Conservation (phyloP, 2,113 vertebrate genomes). For the Pavo muticus region DNA sequence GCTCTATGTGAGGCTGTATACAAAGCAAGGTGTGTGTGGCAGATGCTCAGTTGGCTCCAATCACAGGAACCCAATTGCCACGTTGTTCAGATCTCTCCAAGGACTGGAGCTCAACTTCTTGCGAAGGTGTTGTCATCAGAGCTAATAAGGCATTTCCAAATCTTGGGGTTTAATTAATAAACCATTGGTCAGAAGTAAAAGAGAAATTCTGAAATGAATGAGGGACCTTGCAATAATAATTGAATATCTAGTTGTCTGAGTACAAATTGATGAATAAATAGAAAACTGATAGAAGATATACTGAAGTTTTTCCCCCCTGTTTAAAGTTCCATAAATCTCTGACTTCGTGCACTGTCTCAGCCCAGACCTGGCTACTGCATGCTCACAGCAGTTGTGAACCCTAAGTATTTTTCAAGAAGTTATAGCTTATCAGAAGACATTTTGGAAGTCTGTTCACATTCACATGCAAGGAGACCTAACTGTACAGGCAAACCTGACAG, state of each 20-base stretch:
- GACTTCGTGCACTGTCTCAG: neutral
- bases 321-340: constrained; percentile 30
- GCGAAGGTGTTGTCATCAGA: neutral
- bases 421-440: rapidly evolving
- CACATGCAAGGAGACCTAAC: neutral
- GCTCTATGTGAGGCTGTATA: neutral
- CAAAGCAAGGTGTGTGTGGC: neutral
- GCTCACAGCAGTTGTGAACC: neutral
- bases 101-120: neutral
- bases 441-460: neutral
- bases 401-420: neutral
- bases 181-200: neutral
- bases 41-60: neutral
- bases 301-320: neutral
- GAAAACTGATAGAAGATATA: neutral
- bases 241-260: neutral
- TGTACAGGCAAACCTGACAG: rapidly evolving
- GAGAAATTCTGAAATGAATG: neutral
- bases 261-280: neutral
- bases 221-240: neutral
- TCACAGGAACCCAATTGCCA: neutral
- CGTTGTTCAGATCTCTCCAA: neutral
- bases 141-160: neutral
- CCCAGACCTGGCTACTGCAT: neutral
- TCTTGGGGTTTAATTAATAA: neutral